A percentile compares a stretch with the other conserved stretches of the same genome.
Conservation (phyloP, 1,140 invertebrate species). For the Ruditapes philippinarum region DNA sequence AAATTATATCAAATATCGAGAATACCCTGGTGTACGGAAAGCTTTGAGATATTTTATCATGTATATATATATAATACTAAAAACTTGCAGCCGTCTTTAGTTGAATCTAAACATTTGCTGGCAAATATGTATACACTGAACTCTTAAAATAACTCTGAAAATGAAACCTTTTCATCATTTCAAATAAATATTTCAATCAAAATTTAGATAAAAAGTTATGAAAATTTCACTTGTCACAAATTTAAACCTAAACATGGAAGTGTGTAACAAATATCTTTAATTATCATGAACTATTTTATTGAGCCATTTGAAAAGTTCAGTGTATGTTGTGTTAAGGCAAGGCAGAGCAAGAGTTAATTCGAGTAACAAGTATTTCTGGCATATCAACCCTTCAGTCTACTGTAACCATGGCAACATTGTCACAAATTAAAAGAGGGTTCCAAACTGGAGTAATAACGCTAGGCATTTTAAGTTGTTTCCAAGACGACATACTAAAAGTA, state of each 20-base stretch:
- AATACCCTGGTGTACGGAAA: no score
- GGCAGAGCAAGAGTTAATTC: slow-evolving; percentile 46
- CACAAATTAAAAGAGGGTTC: no score
- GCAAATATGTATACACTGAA: slow-evolving; percentile 31
- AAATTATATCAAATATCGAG: no score
- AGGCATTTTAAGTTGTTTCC: no score
- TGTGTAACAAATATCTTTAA: no score
- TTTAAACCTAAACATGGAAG: no score
- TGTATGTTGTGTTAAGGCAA: slow-evolving; percentile 25
- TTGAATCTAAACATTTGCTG: slow-evolving; percentile 42
- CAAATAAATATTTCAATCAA: no score
- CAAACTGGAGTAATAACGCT: no score
- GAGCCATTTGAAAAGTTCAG: not conserved
- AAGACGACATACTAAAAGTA: not conserved
- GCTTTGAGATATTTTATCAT: not conserved
- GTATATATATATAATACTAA: not conserved
- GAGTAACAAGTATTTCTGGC: slow-evolving; percentile 4
- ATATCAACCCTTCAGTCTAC: slow-evolving; percentile 21
- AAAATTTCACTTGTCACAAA: no score
- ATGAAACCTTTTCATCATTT: no score
- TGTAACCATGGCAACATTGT: slow-evolving; percentile 31
- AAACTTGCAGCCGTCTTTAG: slow-evolving; percentile 15
- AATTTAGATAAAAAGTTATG: no score
- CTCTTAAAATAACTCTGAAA: not conserved
- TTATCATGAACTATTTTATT: no score